Evolutionary conservation across 2,113 vertebrate genomes (phyloP).

Genomic region (Alouatta palliata): DNA sequence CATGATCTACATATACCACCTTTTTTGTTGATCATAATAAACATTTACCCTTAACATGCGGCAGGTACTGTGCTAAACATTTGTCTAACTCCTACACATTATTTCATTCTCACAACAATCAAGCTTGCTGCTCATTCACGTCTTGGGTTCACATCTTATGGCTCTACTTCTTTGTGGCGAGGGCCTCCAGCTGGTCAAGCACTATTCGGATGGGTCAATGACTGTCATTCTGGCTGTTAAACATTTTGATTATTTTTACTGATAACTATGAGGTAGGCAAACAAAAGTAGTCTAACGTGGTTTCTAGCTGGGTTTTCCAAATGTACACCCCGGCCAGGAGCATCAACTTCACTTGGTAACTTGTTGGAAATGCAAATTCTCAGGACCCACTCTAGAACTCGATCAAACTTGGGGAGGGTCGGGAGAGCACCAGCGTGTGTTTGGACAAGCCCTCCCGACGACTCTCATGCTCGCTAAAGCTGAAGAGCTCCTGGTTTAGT

Average conservation of each 20-base stretch:
- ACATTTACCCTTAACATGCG: not conserved
- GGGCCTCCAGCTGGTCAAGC: not conserved
- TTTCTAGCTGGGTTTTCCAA: not conserved
- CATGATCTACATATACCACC: not conserved
- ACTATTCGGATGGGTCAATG: not conserved
- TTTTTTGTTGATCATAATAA: not conserved
- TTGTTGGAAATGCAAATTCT: not conserved
- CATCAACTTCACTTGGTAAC: not conserved
- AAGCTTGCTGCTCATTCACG: not conserved
- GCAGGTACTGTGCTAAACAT: not conserved
- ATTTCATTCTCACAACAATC: not conserved
- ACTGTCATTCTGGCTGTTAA: not conserved
- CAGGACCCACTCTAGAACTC: not conserved
- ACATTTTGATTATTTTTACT: not conserved
- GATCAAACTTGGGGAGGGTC: not conserved
- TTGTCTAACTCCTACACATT: not conserved
- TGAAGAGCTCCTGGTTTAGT: not conserved
- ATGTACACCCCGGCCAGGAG: not conserved
- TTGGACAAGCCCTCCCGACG: not conserved
- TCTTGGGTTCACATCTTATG: not conserved
- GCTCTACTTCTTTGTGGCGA: not conserved
- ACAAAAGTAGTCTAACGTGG: not conserved
- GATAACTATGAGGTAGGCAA: not conserved
- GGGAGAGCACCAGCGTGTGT: no score
- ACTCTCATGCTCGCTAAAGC: not conserved